Evolutionary conservation across 2,888 invertebrate species (phyloP), one percentile per base, ranked within the genome.

Genomic region (Pediacus dermestoides): DNA sequence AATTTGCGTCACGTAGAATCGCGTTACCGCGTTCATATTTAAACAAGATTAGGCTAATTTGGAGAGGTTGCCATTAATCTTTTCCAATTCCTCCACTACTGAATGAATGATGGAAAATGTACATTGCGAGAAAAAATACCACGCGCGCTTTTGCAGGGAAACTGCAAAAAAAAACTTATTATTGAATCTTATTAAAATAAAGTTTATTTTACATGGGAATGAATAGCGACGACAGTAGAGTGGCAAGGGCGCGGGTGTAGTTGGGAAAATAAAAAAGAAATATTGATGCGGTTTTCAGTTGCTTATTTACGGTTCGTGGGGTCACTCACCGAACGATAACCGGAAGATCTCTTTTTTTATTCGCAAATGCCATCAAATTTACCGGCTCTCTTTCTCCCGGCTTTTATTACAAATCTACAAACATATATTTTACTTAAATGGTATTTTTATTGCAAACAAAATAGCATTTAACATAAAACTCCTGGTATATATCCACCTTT

Each of bases 41-140:
- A 55, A 53, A 55, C 52, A 48, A 53, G 53, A 55, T 55, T 55
- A 55, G 53, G 53, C 49, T 53, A 52, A 55, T 53, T 55, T 40
- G 46, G 42, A 53, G 48, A 52, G 50, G 53, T 52, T 52, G 36
- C 52, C 46, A 50, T 55, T 55, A 55, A 55, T 55, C 53, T 51
- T 44, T 39, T 14, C 28, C 28, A 28, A 28, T 28, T 28, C 14
- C 28, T 13, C 28, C 7, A 8, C 12, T 28, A n/a, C n/a, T n/a
- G n/a, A n/a, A n/a, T n/a, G n/a, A n/a, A n/a, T n/a, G n/a, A n/a
- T n/a, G n/a, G n/a, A n/a, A n/a, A n/a, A n/a, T n/a, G n/a, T n/a
- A n/a, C n/a, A n/a, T n/a, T n/a, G n/a, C n/a, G n/a, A n/a, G n/a
- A n/a, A n/a, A n/a, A n/a, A n/a, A n/a, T n/a, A n/a, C n/a, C n/a